Evolutionary conservation across 2,888 invertebrate genomes (phyloP).

Genomic region (Orthosia gracilis): DNA sequence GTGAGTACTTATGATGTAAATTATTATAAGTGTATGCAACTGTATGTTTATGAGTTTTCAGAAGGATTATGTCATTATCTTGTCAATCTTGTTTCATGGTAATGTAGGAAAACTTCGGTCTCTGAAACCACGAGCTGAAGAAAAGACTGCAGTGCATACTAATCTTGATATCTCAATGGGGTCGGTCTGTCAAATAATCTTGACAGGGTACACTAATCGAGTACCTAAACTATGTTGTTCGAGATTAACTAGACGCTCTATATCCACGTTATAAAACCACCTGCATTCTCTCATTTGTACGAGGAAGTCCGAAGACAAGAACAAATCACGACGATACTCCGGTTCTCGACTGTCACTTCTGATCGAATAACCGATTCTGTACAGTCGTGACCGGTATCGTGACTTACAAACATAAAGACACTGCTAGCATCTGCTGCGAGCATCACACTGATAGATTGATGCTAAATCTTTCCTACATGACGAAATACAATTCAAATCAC

Average conservation of each 20-base stretch:
- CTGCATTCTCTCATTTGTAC: slow-evolving; percentile 12
- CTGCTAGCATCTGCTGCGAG: too few relatives aligned
- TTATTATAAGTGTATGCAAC: slow-evolving; percentile 10
- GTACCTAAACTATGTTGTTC: neutral
- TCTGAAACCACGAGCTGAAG: too few relatives aligned
- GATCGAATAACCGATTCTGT: slow-evolving; percentile 41
- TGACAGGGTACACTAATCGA: neutral
- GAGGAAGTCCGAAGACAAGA: slow-evolving; percentile 19
- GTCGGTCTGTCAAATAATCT: neutral
- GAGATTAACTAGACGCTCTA: neutral
- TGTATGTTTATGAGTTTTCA: neutral
- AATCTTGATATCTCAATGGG: too few relatives aligned
- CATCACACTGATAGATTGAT: slow-evolving; percentile 39
- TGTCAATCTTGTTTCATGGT: neutral
- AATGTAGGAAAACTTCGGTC: neutral
- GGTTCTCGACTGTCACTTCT: slow-evolving; percentile 25
- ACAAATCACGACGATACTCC: slow-evolving; percentile 31
- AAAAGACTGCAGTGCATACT: neutral
- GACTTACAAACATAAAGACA: slow-evolving; percentile 5
- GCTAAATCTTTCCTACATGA: slow-evolving; percentile 35
- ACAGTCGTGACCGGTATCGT: slow-evolving; percentile 40
- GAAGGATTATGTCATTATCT: neutral
- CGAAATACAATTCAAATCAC: slow-evolving; percentile 49
- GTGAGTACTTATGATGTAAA: neutral
- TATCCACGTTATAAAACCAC: neutral